These are phyloP conservation scores for Mya arenaria DNA, from an alignment of 1,140 invertebrate species.

Conservation along the genomic window DNA sequence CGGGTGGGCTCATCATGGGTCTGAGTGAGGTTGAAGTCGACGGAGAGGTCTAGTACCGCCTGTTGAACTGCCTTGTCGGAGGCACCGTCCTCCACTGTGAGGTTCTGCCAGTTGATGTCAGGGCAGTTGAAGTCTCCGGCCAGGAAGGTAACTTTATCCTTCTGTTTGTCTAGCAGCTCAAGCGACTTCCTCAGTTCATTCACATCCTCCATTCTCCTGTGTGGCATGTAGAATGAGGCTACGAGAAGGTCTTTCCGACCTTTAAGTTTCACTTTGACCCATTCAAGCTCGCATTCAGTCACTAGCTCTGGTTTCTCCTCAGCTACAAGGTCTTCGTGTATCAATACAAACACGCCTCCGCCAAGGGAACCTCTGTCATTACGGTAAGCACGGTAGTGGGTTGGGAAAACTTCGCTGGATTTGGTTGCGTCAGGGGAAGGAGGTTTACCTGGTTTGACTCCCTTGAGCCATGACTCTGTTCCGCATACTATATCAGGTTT, in stretches of 20 bases:
- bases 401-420: slow-evolving; percentile 17
- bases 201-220: neutral
- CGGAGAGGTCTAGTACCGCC: neutral
- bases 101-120: neutral
- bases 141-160: neutral
- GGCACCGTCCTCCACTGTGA: neutral
- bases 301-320: slow-evolving; percentile 26
- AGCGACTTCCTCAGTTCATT: neutral
- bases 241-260: slow-evolving; percentile 3
- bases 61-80: slow-evolving; percentile 10
- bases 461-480: neutral
- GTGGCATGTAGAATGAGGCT: slow-evolving; percentile 14
- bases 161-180: neutral
- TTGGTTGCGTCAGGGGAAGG: neutral
- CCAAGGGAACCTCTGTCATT: slow-evolving; percentile 40
- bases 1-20: slow-evolving; percentile 9
- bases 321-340: slow-evolving; percentile 41
- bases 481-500: neutral
- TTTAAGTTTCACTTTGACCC: slow-evolving; percentile 46
- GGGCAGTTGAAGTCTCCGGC: neutral
- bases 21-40: slow-evolving; percentile 18
- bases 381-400: slow-evolving; percentile 15
- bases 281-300: slow-evolving; percentile 46
- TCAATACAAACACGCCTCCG: slow-evolving; percentile 38
- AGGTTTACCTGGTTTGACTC: neutral